A percentile compares a stretch with the other conserved stretches of the same genome.
phyloP scores from a whole-genome alignment of 2,113 vertebrate species.

The Labeo rohita region DNA sequence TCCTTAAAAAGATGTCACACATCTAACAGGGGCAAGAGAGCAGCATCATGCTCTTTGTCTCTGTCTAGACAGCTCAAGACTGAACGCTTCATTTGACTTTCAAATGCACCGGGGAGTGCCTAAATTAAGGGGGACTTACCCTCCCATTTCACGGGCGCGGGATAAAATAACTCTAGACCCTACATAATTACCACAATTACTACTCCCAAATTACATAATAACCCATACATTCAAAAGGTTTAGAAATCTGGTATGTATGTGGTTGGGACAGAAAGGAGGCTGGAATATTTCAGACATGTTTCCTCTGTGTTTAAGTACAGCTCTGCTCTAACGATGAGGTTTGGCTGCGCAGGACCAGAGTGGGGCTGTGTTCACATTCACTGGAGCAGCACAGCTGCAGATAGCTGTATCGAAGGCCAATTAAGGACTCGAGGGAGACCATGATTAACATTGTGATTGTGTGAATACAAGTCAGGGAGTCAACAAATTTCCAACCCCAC shows the following conservation, averaged over 20 bases:
- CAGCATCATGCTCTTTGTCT: conserved; percentile 44
- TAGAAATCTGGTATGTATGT: conserved; percentile 45
- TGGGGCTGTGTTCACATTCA: conserved; percentile 44
- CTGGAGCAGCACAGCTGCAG: conserved; percentile 54
- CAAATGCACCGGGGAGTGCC: conserved; percentile 48
- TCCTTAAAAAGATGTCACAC: conserved; percentile 7
- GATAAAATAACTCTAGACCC: conserved; percentile 52
- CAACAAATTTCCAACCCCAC: conserved; percentile 41
- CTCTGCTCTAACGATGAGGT: conserved; percentile 48
- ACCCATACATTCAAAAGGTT: conserved; percentile 55
- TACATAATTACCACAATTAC: conserved; percentile 61
- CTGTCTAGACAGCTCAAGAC: conserved; percentile 54
- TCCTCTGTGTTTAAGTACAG: conserved; percentile 44
- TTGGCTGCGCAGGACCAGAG: conserved; percentile 35
- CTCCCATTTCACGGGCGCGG: conserved; percentile 50
- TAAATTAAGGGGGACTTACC: conserved; percentile 47
- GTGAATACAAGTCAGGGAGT: conserved; percentile 48
- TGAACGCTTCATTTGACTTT: conserved; percentile 56
- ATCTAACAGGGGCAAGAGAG: conserved; percentile 38
- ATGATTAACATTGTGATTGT: conserved; percentile 53
- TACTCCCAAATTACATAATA: conserved; percentile 60
- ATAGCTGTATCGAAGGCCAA: conserved; percentile 50
- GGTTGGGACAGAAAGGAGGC: conserved; percentile 34
- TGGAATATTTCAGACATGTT: conserved; percentile 42
- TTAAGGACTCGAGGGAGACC: conserved; percentile 51